Percentiles rank a stretch among this genome's conserved stretches.
These are phyloP conservation scores for Drymodes brunneopygia DNA, from an alignment of 2,113 vertebrate genomes.

Conservation along the genomic window DNA sequence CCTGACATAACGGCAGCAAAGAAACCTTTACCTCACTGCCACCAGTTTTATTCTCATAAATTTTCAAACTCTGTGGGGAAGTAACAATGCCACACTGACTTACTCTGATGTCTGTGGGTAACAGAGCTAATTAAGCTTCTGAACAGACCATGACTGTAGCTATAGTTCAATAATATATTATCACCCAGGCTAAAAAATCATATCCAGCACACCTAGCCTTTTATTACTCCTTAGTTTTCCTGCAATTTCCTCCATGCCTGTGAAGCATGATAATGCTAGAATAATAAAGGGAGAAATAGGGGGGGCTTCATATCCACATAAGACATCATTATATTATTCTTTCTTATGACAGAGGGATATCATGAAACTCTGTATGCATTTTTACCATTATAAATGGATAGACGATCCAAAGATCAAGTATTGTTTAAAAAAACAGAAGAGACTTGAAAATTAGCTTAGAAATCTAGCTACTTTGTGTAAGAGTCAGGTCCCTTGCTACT, in stretches of 20 bases:
- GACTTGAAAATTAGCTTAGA: not conserved
- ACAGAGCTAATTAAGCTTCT: conserved; percentile 8
- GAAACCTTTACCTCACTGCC: not conserved
- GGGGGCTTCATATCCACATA: not conserved
- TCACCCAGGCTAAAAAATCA: not conserved
- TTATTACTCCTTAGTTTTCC: not conserved
- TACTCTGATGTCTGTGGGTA: not conserved
- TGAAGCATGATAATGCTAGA: not conserved
- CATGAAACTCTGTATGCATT: not conserved
- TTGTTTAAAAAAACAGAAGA: not conserved
- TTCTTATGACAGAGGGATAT: not conserved
- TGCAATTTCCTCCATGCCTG: not conserved
- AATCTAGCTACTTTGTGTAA: not conserved
- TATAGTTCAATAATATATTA: not conserved
- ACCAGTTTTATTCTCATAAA: not conserved
- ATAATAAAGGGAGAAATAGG: not conserved
- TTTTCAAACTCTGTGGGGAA: not conserved
- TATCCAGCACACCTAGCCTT: not conserved
- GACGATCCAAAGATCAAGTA: not conserved
- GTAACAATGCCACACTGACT: not conserved
- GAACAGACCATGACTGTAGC: not conserved
- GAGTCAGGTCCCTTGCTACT: not conserved
- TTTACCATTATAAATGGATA: not conserved
- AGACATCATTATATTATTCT: not conserved
- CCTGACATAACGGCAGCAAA: not conserved